Evolutionary conservation across 1,140 invertebrate genomes (phyloP).

Genomic region (Neodiprion lecontei): DNA sequence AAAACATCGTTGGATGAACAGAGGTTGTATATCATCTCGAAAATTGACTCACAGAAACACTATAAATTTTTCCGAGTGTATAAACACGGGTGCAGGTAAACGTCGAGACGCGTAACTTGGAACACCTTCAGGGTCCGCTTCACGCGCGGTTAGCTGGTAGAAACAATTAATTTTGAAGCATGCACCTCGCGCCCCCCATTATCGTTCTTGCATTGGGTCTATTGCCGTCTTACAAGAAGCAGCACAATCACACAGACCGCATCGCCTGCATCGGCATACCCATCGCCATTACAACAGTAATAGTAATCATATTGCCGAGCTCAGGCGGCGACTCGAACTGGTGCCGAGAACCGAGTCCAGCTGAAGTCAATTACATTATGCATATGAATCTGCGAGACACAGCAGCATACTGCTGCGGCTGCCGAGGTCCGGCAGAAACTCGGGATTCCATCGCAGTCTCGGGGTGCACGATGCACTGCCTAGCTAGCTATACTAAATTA

Average conservation of each 20-base stretch:
- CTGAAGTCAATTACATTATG: slow-evolving; percentile 52
- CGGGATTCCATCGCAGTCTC: not conserved
- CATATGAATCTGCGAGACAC: slow-evolving; percentile 42
- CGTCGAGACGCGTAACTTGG: no score
- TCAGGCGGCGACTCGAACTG: not conserved
- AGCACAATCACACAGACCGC: not conserved
- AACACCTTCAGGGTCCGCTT: no score
- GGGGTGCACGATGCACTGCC: not conserved
- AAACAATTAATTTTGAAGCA: slow-evolving; percentile 1
- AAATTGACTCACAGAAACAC: no score
- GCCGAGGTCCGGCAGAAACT: not conserved
- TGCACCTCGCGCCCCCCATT: not conserved
- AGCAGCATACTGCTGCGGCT: not conserved
- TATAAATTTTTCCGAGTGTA: no score
- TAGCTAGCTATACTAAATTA: not conserved
- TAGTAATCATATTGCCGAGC: not conserved
- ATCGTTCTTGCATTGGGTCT: not conserved
- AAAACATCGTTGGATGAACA: no score
- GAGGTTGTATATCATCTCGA: no score
- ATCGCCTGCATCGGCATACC: not conserved
- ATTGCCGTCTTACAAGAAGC: not conserved
- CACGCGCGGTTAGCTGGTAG: not conserved
- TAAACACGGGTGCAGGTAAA: no score
- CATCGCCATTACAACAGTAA: not conserved
- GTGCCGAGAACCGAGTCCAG: not conserved